phyloP scores from a whole-genome alignment of 1,140 invertebrate genomes.

The Oryzaephilus surinamensis region DNA sequence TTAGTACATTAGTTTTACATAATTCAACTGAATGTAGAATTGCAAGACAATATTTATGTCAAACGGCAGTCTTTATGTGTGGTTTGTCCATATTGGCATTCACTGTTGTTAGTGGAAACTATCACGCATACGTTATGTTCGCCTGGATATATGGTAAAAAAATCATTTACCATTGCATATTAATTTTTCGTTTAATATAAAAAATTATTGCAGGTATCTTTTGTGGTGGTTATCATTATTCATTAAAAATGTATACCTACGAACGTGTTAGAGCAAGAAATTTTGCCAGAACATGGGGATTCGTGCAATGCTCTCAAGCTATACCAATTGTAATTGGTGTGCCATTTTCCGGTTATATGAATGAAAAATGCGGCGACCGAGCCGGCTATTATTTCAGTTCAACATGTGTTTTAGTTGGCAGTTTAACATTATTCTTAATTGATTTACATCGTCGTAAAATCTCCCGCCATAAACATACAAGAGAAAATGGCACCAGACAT shows the following conservation, averaged over 20 bases:
- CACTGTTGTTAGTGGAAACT: conserved; percentile 68
- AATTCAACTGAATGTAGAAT: conserved; percentile 77
- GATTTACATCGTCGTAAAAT: conserved; percentile 64
- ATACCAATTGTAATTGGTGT: conserved; percentile 78
- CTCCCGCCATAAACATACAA: conserved; percentile 53
- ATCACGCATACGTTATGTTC: conserved; percentile 70
- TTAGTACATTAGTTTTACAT: conserved; percentile 71
- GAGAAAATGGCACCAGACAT: conserved; percentile 45
- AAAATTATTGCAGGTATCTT: conserved; percentile 49
- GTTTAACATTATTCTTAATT: conserved; percentile 66
- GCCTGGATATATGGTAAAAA: conserved; percentile 69
- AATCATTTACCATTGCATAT: not conserved
- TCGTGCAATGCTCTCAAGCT: conserved; percentile 78
- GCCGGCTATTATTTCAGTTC: conserved; percentile 75
- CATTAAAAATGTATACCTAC: conserved; percentile 80
- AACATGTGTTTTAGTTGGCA: conserved; percentile 62
- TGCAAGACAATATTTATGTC: conserved; percentile 72
- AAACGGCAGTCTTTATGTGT: conserved; percentile 66
- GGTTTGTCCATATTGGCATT: conserved; percentile 69
- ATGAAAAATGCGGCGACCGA: conserved; percentile 59
- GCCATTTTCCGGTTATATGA: conserved; percentile 75
- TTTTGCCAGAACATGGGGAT: conserved; percentile 81
- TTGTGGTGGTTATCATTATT: conserved; percentile 76
- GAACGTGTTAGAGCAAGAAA: conserved; percentile 74
- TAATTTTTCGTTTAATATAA: conserved; percentile 6